Conservation (phyloP, 2,113 vertebrate species). For the Brachyistius frenatus region DNA sequence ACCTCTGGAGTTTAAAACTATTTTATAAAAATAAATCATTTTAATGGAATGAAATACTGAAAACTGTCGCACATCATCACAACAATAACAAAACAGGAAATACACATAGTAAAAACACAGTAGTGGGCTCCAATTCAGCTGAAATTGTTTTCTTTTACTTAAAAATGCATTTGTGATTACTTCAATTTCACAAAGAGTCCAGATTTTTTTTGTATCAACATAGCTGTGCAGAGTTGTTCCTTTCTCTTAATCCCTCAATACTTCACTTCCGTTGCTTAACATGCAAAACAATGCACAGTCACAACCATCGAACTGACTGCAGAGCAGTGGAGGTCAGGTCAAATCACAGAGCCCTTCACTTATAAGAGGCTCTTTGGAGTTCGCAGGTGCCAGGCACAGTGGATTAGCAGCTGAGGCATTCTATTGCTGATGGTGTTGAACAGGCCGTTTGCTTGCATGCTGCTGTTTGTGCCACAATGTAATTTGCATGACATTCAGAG, state of each 20-base stretch:
- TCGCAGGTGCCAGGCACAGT: neutral
- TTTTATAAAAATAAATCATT: neutral
- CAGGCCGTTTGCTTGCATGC: conserved; percentile 35
- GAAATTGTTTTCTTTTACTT: no score
- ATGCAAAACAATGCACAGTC: neutral
- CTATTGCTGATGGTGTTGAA: conserved; percentile 3
- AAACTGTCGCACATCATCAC: neutral
- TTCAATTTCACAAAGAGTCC: neutral
- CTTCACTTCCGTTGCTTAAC: neutral
- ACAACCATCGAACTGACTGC: neutral
- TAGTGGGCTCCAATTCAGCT: no score
- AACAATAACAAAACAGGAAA: neutral
- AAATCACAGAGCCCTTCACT: neutral
- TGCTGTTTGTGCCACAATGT: neutral
- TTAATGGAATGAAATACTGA: neutral
- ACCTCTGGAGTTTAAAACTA: neutral
- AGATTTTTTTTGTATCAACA: neutral
- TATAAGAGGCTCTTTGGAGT: conserved; percentile 17
- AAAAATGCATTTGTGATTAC: neutral
- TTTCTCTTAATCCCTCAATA: neutral
- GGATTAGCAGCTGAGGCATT: conserved; percentile 10
- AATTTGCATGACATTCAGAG: conserved; percentile 25
- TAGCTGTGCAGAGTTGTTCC: neutral
- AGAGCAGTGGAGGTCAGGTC: neutral
- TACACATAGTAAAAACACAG: no score